Evolutionary conservation across 2,888 invertebrate species (phyloP), one percentile per base, ranked within the genome.

Genomic region (Seira musarum): DNA sequence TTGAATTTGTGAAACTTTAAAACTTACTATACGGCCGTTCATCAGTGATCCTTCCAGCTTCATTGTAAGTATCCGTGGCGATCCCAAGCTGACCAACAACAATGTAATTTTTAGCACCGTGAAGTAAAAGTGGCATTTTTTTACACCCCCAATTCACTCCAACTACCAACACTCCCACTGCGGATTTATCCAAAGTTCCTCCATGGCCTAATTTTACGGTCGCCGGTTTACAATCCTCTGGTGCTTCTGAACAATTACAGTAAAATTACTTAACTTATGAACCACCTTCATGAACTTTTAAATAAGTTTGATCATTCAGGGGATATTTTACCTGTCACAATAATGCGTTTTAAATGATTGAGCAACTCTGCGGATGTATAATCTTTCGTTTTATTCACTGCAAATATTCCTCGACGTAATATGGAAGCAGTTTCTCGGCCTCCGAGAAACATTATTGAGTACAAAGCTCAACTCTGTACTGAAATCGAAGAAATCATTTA

Each of bases 161-260:
- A 22, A 87, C 86, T 68, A 87, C 87, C 77, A 88, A 69, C 17
- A 87, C 87, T 2, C 88, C 87, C 6, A 85, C 84, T 1, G 87
- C 87, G 35, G 83, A 84, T 40, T 81, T 81, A 80, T 87, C 88
- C 35, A 88, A 80, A 0, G 87, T 87, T n/a, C 88, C 88, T 2
- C 87, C 87, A 84, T 88, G 88, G 1, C 87, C 87, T 60, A 87
- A 78, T 74, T 84, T 85, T 0, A 87, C 53, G 15, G 79, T n/a
- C 8, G 66, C 21, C 1, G 85, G 83, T 1, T 72, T 80, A 67
- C 63, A 63, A 17, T 71, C 77, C 2, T 73, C 76, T 15, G 64
- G 61, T 5, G 67, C 25, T 25, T 78, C 82, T 81, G 40, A 0
- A 68, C 57, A 25, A 13, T n/a, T 10, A 19, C 17, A 19, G 15